These are phyloP conservation scores for Agrilus biguttatus DNA, from an alignment of 2,888 invertebrate species.

Conservation along the genomic window DNA sequence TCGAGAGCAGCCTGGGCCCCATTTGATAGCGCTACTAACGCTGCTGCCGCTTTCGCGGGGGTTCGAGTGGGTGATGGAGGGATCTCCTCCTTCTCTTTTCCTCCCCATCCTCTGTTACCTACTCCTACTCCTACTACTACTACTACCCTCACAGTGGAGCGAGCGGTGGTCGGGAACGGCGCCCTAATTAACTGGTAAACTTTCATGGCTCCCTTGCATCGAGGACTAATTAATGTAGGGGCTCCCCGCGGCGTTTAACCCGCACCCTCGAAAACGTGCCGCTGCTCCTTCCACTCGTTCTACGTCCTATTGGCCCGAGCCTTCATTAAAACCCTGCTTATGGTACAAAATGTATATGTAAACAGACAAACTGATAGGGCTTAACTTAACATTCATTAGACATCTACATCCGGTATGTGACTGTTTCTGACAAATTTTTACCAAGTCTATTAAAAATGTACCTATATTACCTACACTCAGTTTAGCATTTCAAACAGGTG, in stretches of 20 bases:
- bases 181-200: conserved; percentile 36
- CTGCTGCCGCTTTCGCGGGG: conserved; percentile 7
- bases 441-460: too few relatives aligned
- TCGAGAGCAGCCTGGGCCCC: conserved; percentile 2
- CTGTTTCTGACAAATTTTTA: too few relatives aligned
- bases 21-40: neutral
- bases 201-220: conserved; percentile 32
- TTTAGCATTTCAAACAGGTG: too few relatives aligned
- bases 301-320: conserved; percentile 4
- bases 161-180: conserved; percentile 24
- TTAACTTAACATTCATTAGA: conserved; percentile 1
- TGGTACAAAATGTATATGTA: conserved; percentile 5
- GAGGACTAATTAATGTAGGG: conserved; percentile 32
- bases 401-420: too few relatives aligned
- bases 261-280: conserved; percentile 12
- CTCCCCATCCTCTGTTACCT: neutral
- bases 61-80: conserved; percentile 15
- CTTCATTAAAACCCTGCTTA: conserved; percentile 9
- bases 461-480: too few relatives aligned
- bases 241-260: conserved; percentile 15
- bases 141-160: conserved; percentile 5
- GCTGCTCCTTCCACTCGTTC: conserved; percentile 1
- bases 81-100: too few relatives aligned
- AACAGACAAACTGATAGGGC: conserved; percentile 9
- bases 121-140: neutral